Evolutionary conservation across 2,113 vertebrate species (phyloP), one percentile per base, ranked within the genome.

Genomic region (Ondatra zibethicus): DNA sequence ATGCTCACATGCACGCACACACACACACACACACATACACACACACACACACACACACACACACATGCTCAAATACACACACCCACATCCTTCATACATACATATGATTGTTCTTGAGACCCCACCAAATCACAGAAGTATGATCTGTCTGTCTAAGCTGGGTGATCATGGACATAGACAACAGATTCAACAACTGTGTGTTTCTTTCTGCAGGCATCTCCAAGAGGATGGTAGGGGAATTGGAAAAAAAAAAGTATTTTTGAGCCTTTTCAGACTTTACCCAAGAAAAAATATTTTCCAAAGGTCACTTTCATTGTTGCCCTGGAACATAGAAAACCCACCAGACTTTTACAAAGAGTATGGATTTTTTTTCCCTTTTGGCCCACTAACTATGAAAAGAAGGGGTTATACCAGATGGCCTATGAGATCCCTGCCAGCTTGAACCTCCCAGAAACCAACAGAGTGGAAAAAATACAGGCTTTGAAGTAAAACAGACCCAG

Each of bases 391-490:
- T 3, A 10, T 36, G 63, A 93, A 96, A 96, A 93, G 33, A 93
- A 13, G 42, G n/a, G 80, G 7, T 52, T 86, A n/a, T 7, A 97
- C 92, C 97, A 97, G 88, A 96, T 96, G 88, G 93, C 36, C 73
- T 94, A n/a, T 42, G 5, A 95, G 84, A 89, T 39, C 55, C 93
- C 65, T 94, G 89, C 97, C 91, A 97, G 42, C 61, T 91, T 68
- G 42, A 36, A 55, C 39, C 87, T 94, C 77, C 94, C 45, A 95
- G 77, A 84, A 96, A 65, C 73, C 39, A 96, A 72, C 33, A 61
- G 86, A 82, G 47, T 91, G 61, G 66, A 95, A 94, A 88, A 50
- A 94, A 84, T 81, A 94, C 19, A 94, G 50, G 50, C 63, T 93
- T 89, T 96, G 89, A 81, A 93, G 65, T 68, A 50, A 96, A 96